Evolutionary conservation across 1,140 invertebrate species (phyloP), one percentile per base, ranked within the genome.

Genomic region (Scaptomyza hsui): DNA sequence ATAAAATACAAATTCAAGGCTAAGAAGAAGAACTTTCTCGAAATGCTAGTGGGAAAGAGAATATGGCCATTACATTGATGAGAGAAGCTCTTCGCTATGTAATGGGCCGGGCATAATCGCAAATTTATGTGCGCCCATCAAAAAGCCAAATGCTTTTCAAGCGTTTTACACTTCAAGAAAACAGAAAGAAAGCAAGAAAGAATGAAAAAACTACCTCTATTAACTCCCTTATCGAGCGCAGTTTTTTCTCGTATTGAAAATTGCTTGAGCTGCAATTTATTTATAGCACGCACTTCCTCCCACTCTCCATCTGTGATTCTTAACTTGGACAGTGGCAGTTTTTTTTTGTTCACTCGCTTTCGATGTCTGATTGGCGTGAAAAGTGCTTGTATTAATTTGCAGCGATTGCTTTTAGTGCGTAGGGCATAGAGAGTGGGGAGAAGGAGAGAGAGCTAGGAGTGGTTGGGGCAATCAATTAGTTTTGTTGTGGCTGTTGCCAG

Each of bases 181-280:
- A 29, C n/a, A 29, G 4, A 1, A 21, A 21, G 2, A 21, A 21
- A 1, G 5, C 7, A 29, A 9, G 6, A 26, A 21, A 2, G 19
- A 4, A 1, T 2, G 19, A 21, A 68, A 57, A 73, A 69, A 71
- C 64, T 76, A 76, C 73, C 73, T 76, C 72, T 75, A 75, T 75
- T 75, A 75, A 75, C 61, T 9, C 15, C 13, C 44, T n/a, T 42
- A 7, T 29, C 26, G 42, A 68, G 62, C 32, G 12, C 12, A 37
- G 32, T 37, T 12, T 35, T 73, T 73, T 44, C 48, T 51, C 48
- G 5, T 80, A 80, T 80, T 80, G 72, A 72, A 76, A 80, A 80
- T 61, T 80, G 62, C 55, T 73, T 29, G 49, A 81, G 78, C 72
- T 71, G 63, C 78, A 81, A 81, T 80, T 80, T 80, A 81, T 80